Evolutionary conservation across 1,140 invertebrate species (phyloP), one percentile per base, ranked within the genome.

Genomic region (Drosophila lowei): DNA sequence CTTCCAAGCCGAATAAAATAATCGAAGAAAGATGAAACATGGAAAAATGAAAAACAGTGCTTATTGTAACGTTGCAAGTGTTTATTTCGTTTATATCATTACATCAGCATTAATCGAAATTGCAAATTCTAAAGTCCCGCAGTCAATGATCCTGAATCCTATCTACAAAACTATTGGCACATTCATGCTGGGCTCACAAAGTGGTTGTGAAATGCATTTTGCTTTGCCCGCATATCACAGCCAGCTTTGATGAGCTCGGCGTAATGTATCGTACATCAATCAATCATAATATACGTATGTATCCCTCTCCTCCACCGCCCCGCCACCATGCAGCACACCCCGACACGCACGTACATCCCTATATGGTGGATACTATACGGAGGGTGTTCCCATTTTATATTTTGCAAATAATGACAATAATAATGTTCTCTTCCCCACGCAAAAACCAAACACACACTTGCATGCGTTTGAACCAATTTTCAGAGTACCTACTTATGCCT

Each of bases 171-270:
- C 47, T 53, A 72, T 85, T 76, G 74, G 62, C 78, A 66, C 81
- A 86, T 86, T 86, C 62, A 81, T 88, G 84, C 83, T 89, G 75
- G 50, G 75, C 90, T 91, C 90, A 93, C 94, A 94, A 95, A 95
- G 94, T 95, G 95, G 95, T 92, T 95, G 95, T 96, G 95, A 94
- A 95, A 94, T 96, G 95, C 94, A 92, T 90, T 77, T 88, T 63
- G 65, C 81, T 75, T 80, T 83, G 73, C 62, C 89, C 41, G 93
- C 95, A 96, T 96, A 96, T 97, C 95, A 96, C 95, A 96, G 95
- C 95, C 95, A 96, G 95, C 95, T 96, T 97, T 97, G 96, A 97
- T 97, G 95, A 97, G 96, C 95, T 92, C 67, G 77, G 90, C 83
- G 85, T 78, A 79, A 84, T 84, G 89, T 89, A 71, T 78, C 61